Base-by-base conservation (phyloP, 2,797 vertebrate genomes). In the Naso thynnoides region DNA sequence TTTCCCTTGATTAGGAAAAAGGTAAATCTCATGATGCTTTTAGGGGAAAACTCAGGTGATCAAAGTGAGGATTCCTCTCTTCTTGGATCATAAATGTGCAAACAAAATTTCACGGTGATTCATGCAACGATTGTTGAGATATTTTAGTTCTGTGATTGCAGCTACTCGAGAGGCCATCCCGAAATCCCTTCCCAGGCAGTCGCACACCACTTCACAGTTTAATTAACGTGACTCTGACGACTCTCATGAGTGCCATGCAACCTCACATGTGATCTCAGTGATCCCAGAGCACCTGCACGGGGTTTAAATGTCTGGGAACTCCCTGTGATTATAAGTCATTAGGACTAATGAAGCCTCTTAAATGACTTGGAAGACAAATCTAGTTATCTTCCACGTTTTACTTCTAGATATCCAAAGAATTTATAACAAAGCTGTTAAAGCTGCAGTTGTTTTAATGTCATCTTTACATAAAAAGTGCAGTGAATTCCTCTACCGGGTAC, bases 141-240 rank as follows among this genome's bases (percentile, higher is more conserved):
- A 48, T 47, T 57, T 47, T 47, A 36, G 31, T 62, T 62, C 21
- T 73, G 55, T 24, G 55, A 69, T 39, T 61, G 75, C 36, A 72
- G 47, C 38, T 8, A 53, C 48, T 60, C 58, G 58, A 70, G 66
- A 31, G 45, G 36, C 59, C 10, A 66, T 75, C 61, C 67, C 39
- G 14, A 76, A 82, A 77, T 76, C 77, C 73, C 49, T 56, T 72
- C 66, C 45, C 63, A 78, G 62, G 50, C 68, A 74, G 73, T 64
- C 52, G 62, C 69, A 55, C 77, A 62, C 21, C 42, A 61, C 81
- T 83, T 79, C 52, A 59, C 65, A 60, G 56, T 74, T 88, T 88
- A 88, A 88, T 89, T 86, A 88, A 81, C 41, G 26, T 24, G 41
- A 83, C 64, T 79, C 55, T 78, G 74, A 83, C 0, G 63, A 81